A percentile compares a stretch with the other conserved stretches of the same genome.
These are phyloP conservation scores for Orthonyx spaldingii DNA, from an alignment of 2,113 vertebrate species.

Conservation along the genomic window DNA sequence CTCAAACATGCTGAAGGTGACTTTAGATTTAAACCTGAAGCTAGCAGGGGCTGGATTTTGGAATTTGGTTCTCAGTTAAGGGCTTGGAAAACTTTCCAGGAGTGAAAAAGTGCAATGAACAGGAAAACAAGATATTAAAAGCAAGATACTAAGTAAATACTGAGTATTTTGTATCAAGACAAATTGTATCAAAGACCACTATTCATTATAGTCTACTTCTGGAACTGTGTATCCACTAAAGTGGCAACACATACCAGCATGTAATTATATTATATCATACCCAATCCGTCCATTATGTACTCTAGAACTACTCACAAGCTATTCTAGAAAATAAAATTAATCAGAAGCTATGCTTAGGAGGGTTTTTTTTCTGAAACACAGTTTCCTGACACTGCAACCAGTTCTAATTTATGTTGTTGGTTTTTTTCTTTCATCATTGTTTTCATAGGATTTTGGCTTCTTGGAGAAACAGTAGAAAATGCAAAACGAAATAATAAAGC, in stretches of 20 bases:
- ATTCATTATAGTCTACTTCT: not conserved
- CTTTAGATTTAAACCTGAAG: not conserved
- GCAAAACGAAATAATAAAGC: conserved; percentile 85
- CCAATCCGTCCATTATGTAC: not conserved
- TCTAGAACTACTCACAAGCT: not conserved
- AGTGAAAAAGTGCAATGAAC: not conserved
- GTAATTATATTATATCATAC: not conserved
- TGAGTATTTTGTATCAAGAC: not conserved
- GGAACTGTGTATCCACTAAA: not conserved
- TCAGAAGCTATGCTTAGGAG: not conserved
- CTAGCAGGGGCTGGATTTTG: not conserved
- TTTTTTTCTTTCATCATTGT: not conserved
- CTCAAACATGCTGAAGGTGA: not conserved
- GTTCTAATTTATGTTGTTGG: not conserved
- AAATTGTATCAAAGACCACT: not conserved
- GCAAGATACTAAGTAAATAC: not conserved
- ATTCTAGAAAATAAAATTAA: not conserved
- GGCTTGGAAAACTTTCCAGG: not conserved
- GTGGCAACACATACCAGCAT: not conserved
- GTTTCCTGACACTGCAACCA: not conserved
- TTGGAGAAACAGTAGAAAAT: conserved; percentile 73
- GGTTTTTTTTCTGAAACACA: not conserved
- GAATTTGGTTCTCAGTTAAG: not conserved
- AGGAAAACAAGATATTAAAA: not conserved
- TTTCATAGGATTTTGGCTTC: conserved; percentile 64